Percentiles rank a stretch among this genome's conserved stretches.
These are phyloP conservation scores for Brachypteracias leptosomus DNA, from an alignment of 2,113 vertebrate species.

Conservation along the genomic window DNA sequence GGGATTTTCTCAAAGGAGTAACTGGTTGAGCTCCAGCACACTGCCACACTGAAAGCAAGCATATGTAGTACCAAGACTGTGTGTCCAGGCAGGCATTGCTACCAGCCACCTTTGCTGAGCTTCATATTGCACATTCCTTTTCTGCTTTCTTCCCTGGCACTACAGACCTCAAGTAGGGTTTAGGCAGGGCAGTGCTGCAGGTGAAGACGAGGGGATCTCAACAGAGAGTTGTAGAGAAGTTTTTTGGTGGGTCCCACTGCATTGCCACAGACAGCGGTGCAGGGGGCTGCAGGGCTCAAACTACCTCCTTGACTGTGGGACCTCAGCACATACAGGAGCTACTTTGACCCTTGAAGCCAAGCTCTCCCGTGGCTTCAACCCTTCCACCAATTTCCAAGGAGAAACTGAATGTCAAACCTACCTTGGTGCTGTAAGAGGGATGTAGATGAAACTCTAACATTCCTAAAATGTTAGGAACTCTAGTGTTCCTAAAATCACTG, in stretches of 20 bases:
- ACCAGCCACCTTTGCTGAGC: not conserved
- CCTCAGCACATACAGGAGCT: not conserved
- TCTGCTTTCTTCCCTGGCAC: not conserved
- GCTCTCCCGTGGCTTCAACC: not conserved
- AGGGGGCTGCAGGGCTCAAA: not conserved
- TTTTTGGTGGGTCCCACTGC: not conserved
- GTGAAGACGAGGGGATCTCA: not conserved
- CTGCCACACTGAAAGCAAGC: not conserved
- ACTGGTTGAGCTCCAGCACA: accelerated
- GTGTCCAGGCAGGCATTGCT: not conserved
- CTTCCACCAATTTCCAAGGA: not conserved
- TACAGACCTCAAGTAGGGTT: not conserved
- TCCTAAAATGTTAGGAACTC: not conserved
- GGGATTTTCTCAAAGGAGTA: not conserved
- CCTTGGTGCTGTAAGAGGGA: not conserved
- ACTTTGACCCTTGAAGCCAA: not conserved
- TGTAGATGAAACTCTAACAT: not conserved
- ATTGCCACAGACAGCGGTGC: accelerated
- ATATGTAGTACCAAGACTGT: not conserved
- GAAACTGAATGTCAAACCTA: not conserved
- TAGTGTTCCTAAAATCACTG: not conserved
- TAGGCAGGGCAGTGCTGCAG: not conserved
- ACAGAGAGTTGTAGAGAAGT: not conserved
- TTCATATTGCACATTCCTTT: not conserved
- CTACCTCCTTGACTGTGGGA: not conserved